Evolutionary conservation across 2,888 invertebrate species (phyloP).

Genomic region (Oasisia sp.): DNA sequence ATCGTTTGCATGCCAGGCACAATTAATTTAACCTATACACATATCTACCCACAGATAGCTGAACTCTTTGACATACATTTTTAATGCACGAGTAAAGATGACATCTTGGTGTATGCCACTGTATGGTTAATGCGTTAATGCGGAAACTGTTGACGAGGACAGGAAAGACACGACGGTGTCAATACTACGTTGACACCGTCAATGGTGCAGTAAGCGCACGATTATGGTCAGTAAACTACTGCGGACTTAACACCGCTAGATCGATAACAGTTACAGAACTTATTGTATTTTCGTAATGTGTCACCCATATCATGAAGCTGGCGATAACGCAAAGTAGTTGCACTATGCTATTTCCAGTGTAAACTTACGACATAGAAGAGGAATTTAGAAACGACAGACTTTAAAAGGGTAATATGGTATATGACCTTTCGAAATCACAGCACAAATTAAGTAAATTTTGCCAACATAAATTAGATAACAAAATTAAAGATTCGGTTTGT

Average conservation of each 20-base stretch:
- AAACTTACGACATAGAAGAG: too few relatives aligned
- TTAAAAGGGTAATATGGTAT: background rate
- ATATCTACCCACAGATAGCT: too few relatives aligned
- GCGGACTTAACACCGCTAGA: background rate
- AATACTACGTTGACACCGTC: background rate
- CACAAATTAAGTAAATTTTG: too few relatives aligned
- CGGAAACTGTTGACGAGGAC: background rate
- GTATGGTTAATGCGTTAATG: too few relatives aligned
- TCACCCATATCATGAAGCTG: background rate
- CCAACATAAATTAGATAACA: too few relatives aligned
- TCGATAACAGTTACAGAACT: background rate
- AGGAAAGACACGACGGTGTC: background rate
- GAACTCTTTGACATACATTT: too few relatives aligned
- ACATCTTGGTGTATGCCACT: too few relatives aligned
- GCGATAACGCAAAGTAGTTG: background rate
- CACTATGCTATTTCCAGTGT: background rate
- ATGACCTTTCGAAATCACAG: conserved; percentile 32
- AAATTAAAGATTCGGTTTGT: too few relatives aligned
- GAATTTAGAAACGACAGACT: background rate
- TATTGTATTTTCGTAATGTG: background rate
- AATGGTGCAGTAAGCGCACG: background rate
- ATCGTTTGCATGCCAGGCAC: too few relatives aligned
- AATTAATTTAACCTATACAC: too few relatives aligned
- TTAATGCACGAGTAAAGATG: too few relatives aligned
- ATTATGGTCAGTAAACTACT: too few relatives aligned